phyloP scores from a whole-genome alignment of 2,113 vertebrate species.

The Muntiacus reevesi region DNA sequence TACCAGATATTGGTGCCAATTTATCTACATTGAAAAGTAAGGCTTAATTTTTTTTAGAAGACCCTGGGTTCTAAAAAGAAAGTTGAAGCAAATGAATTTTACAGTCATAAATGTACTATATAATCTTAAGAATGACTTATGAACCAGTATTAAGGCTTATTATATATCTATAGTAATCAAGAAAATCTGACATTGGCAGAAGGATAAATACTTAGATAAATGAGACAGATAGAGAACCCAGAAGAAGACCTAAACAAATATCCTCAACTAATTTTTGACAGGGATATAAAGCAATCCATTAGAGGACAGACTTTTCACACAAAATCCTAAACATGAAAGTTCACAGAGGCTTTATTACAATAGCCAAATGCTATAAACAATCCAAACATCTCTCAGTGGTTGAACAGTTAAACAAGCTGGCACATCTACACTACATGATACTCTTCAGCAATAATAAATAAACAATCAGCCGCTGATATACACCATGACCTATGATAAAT shows the following conservation, averaged over 20 bases:
- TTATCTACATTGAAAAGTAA: not conserved
- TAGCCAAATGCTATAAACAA: not conserved
- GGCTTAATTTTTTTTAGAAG: not conserved
- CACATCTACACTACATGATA: not conserved
- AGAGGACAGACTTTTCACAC: not conserved
- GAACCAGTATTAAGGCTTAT: not conserved
- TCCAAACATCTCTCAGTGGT: not conserved
- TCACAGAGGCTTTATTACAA: not conserved
- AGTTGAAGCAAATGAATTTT: not conserved
- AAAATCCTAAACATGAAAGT: not conserved
- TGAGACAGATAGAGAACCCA: not conserved
- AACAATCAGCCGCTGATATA: not conserved
- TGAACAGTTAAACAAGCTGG: not conserved
- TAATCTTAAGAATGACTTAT: not conserved
- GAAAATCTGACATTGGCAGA: not conserved
- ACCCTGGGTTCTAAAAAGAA: not conserved
- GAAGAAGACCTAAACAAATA: not conserved
- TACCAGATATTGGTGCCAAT: not conserved
- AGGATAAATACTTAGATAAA: not conserved
- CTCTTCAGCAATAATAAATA: not conserved
- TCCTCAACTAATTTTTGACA: not conserved
- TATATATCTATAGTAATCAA: not conserved
- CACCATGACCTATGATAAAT: not conserved
- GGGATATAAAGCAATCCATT: not conserved
- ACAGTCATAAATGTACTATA: not conserved